phyloP scores from a whole-genome alignment of 2,113 vertebrate species.

The Ranitomeya variabilis region DNA sequence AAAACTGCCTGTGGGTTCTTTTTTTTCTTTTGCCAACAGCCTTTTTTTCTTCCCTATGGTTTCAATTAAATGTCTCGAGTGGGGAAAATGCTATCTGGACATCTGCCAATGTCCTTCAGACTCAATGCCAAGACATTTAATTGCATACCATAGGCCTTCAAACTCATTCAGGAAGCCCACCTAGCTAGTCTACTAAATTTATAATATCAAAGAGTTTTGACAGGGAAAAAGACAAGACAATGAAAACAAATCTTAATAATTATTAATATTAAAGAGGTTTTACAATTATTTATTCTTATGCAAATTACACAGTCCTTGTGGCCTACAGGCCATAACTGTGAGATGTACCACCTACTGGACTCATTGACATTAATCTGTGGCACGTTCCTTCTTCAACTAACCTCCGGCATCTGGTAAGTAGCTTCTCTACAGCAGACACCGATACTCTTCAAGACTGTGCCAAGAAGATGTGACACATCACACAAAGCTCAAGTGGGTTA shows the following conservation, averaged over 20 bases:
- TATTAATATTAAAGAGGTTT: constrained; percentile 40
- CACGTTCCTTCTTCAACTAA: constrained; percentile 62
- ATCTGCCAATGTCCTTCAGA: constrained; percentile 80
- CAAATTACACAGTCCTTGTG: constrained; percentile 68
- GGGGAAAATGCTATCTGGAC: constrained; percentile 72
- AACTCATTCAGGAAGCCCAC: constrained; percentile 62
- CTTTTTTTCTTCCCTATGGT: constrained; percentile 61
- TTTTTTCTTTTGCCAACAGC: constrained; percentile 60
- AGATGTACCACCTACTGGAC: constrained; percentile 62
- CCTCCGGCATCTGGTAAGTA: constrained; percentile 62
- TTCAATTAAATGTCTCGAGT: constrained; percentile 79
- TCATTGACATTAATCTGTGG: constrained; percentile 66
- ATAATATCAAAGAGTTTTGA: constrained; percentile 61
- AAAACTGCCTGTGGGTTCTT: constrained; percentile 71
- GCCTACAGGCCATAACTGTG: constrained; percentile 64
- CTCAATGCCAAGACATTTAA: constrained; percentile 75
- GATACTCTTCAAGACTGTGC: constrained; percentile 22
- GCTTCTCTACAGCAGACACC: constrained; percentile 58
- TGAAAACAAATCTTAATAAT: constrained; percentile 57
- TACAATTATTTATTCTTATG: constrained; percentile 4
- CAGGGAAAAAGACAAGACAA: constrained; percentile 48
- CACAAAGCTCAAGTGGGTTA: constrained; percentile 15
- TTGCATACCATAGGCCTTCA: constrained; percentile 61
- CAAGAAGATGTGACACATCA: neutral
- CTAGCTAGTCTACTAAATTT: constrained; percentile 59